Base-by-base conservation (phyloP, 2,888 invertebrate genomes). In the Rhopalosiphum nymphaeae region DNA sequence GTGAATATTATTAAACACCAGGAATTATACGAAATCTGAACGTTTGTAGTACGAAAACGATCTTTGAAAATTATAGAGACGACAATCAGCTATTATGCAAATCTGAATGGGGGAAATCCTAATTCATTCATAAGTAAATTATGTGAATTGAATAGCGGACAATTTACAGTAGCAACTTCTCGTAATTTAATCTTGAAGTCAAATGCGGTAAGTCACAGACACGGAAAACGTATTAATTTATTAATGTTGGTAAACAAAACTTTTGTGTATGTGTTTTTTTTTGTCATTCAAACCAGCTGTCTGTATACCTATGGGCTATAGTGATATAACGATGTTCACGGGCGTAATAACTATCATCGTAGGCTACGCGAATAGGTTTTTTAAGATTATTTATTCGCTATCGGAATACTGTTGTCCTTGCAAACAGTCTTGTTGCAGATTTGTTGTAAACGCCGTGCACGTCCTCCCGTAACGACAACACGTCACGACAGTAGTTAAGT, bases 81-180 rank as follows among this genome's bases (percentile, higher is more conserved):
- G 49, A 42, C 92, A 21, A 49, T 29, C 49, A 11, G 87, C 61
- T 67, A 49, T 92, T 92, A 92, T 92, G 92, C 49, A 87, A 92
- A 92, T 87, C 36, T 7, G 16, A 25, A 26, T 13, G 46, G 44
- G 0, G 49, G 85, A 87, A 92, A 92, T 92, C 53, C 67, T 87
- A 87, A 87, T 92, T 87, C 87, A 61, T 61, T 87, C 91, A 57
- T 29, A 49, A 87, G 92, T 36, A 61, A 92, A 87, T 87, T 61
- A 87, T 49, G 49, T 36, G 26, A 61, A 61, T 61, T 36, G 92
- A 92, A 92, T 46, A 26, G 87, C 36, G 86, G 87, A 56, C 85
- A 25, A 78, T 86, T 86, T 86, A 61, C 86, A 44, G 46, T n/a
- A 56, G 78, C 78, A 36, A 85, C 53, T 85, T 78, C 11, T 25